A percentile compares a stretch with the other conserved stretches of the same genome.
Conservation (phyloP, 2,113 vertebrate species). For the Melanotaenia duboulayi region DNA sequence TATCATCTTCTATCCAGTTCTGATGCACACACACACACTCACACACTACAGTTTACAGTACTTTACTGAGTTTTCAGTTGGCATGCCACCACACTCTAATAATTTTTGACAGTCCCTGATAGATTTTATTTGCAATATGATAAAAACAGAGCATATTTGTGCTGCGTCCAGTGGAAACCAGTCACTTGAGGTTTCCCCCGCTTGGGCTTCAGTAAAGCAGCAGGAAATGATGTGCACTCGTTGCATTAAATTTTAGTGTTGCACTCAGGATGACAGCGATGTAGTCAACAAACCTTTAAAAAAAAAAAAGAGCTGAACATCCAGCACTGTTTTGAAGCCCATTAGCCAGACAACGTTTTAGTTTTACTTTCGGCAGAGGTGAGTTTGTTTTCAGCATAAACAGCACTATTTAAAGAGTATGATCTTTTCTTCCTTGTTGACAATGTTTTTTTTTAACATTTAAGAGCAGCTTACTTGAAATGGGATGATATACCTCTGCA, state of each 20-base stretch:
- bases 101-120: slow-evolving; percentile 9
- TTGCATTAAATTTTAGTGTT: not conserved
- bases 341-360: slow-evolving; percentile 13
- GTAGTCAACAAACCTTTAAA: slow-evolving; percentile 13
- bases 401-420: not conserved
- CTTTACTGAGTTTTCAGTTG: not conserved
- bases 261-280: slow-evolving; percentile 8
- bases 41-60: not conserved
- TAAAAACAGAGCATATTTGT: not conserved
- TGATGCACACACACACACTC: not conserved
- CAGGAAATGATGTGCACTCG: slow-evolving; percentile 21
- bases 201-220: slow-evolving; percentile 16
- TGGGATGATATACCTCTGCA: slow-evolving; percentile 14
- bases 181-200: not conserved
- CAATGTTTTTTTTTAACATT: not conserved
- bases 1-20: not conserved
- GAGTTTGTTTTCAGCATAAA: slow-evolving; percentile 15
- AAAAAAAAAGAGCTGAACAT: slow-evolving; percentile 20
- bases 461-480: not conserved
- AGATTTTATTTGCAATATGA: not conserved
- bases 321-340: slow-evolving; percentile 15
- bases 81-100: not conserved
- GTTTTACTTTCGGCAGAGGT: slow-evolving; percentile 1
- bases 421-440: slow-evolving; percentile 13
- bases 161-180: not conserved